phyloP scores from a whole-genome alignment of 2,888 invertebrate species.

The Lasioglossum marginatum region DNA sequence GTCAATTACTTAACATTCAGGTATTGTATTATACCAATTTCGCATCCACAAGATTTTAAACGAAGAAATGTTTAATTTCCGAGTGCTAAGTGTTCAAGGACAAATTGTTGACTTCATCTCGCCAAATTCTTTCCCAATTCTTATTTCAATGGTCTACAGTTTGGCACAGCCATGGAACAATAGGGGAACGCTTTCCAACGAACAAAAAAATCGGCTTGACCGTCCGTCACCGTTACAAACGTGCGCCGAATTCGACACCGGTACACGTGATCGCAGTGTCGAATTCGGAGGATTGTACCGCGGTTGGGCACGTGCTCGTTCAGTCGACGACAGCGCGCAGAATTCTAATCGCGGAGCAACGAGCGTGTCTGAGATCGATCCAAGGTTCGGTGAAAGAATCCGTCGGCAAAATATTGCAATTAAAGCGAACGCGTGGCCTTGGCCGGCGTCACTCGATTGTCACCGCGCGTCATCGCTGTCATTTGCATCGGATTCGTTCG shows the following conservation, averaged over 20 bases:
- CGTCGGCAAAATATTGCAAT: background rate
- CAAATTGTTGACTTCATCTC: too few species aligned
- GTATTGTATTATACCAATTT: too few species aligned
- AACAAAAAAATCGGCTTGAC: background rate
- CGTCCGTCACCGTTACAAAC: background rate
- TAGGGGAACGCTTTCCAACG: background rate
- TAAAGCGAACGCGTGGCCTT: background rate
- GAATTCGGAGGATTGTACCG: background rate
- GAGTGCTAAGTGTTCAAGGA: too few species aligned
- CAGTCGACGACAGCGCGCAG: background rate
- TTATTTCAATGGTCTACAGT: too few species aligned
- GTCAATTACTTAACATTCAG: too few species aligned
- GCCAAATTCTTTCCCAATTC: too few species aligned
- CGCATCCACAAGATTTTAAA: too few species aligned
- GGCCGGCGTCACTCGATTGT: background rate
- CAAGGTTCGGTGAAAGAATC: constrained; percentile 19
- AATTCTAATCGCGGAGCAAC: background rate
- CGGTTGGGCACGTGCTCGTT: background rate
- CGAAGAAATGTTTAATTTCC: too few species aligned
- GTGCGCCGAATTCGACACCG: background rate
- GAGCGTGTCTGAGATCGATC: background rate
- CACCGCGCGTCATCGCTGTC: background rate
- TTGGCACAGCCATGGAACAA: background rate
- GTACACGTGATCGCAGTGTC: constrained; percentile 13
- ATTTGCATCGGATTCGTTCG: background rate